phyloP scores from a whole-genome alignment of 2,888 invertebrate species.

The Thera obeliscata region DNA sequence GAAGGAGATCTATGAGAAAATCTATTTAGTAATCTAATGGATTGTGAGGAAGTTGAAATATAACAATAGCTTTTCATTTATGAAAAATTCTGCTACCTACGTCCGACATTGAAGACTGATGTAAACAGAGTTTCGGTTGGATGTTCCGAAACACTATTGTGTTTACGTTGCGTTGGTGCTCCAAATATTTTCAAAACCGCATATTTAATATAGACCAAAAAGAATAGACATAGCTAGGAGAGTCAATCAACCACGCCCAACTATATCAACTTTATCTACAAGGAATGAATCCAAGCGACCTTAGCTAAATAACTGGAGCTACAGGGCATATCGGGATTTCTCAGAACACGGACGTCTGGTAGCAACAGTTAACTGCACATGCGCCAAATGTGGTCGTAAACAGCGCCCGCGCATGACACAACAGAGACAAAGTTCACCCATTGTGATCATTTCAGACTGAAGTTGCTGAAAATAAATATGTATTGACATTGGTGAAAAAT shows the following conservation, averaged over 20 bases:
- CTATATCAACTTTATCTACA: neutral
- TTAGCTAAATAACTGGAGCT: slow-evolving; percentile 46
- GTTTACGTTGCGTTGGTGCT: neutral
- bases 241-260: neutral
- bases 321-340: slow-evolving; percentile 50
- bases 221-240: no score
- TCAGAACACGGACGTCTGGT: slow-evolving; percentile 59
- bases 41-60: slow-evolving; percentile 3
- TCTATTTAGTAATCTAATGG: slow-evolving; percentile 18
- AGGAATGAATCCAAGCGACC: slow-evolving; percentile 36
- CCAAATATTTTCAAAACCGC: neutral
- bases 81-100: neutral
- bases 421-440: slow-evolving; percentile 32
- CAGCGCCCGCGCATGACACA: slow-evolving; percentile 39
- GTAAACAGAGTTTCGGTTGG: neutral
- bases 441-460: slow-evolving; percentile 3
- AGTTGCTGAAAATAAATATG: slow-evolving; percentile 30
- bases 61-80: neutral
- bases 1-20: slow-evolving; percentile 16
- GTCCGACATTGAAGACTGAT: neutral
- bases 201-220: neutral
- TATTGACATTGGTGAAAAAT: neutral
- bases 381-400: slow-evolving; percentile 41
- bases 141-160: neutral
- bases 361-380: slow-evolving; percentile 43